A percentile compares a stretch with the other conserved stretches of the same genome.
phyloP scores from a whole-genome alignment of 2,888 invertebrate genomes.

The Himalopsyche kuldschensis region DNA sequence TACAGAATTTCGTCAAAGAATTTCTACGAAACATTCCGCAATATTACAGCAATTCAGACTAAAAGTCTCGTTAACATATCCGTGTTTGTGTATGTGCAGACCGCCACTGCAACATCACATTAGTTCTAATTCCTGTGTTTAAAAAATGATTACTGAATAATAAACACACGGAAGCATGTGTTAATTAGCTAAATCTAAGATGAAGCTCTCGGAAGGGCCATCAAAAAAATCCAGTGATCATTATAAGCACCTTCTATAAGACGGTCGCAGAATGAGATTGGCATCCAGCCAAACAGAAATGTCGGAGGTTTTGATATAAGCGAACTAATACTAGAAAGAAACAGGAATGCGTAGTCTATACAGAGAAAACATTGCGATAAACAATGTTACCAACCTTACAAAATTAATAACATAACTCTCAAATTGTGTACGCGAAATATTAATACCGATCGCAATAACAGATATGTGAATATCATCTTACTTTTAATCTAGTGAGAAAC shows the following conservation, averaged over 20 bases:
- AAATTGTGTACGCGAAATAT: not conserved
- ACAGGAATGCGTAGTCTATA: not conserved
- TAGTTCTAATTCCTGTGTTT: too few species aligned
- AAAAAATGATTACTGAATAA: not conserved
- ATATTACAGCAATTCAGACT: too few species aligned
- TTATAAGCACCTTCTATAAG: not conserved
- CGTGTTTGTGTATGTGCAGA: too few species aligned
- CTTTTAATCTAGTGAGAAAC: too few species aligned
- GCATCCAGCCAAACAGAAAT: not conserved
- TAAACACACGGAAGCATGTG: not conserved
- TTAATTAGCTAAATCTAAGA: not conserved
- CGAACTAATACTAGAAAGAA: not conserved
- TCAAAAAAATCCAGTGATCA: not conserved
- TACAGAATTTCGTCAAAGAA: too few species aligned
- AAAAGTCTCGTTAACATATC: too few species aligned
- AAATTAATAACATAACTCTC: too few species aligned
- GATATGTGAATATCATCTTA: too few species aligned
- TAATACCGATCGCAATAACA: not conserved
- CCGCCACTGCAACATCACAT: too few species aligned
- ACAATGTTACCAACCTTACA: too few species aligned
- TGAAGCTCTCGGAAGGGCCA: not conserved
- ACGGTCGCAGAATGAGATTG: not conserved
- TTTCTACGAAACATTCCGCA: too few species aligned
- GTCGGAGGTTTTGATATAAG: not conserved
- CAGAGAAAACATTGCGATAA: not conserved